Conservation (phyloP, 2,113 vertebrate species). For the Numida meleagris region DNA sequence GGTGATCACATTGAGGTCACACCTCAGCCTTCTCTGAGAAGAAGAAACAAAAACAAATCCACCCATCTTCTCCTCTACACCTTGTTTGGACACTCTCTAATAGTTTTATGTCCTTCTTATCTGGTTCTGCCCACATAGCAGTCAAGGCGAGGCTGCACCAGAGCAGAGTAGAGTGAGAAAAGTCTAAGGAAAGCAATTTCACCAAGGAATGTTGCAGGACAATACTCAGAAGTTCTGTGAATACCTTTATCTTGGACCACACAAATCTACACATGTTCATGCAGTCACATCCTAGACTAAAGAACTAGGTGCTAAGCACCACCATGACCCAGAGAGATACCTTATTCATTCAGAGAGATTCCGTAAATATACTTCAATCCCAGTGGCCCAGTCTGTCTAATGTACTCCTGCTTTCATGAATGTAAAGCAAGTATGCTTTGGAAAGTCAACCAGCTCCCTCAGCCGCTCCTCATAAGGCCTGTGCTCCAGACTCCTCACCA, state of each 20-base stretch:
- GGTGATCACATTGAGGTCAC: background rate
- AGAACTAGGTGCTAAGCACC: background rate
- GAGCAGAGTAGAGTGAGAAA: background rate
- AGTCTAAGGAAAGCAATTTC: background rate
- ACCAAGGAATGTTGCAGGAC: background rate
- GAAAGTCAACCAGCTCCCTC: background rate
- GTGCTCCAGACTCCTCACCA: too few species aligned
- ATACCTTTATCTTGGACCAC: background rate
- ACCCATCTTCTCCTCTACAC: background rate
- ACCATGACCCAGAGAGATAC: fast-evolving
- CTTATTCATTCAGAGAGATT: background rate
- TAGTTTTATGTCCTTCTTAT: background rate
- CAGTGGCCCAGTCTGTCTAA: background rate
- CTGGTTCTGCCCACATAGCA: background rate
- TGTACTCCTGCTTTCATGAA: background rate
- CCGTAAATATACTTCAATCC: background rate
- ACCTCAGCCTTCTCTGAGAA: background rate
- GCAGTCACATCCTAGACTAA: background rate
- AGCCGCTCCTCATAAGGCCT: too few species aligned
- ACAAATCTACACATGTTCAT: background rate
- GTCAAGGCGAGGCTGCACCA: background rate
- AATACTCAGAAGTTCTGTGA: background rate
- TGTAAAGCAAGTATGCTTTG: background rate
- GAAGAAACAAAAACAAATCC: background rate
- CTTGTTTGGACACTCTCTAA: background rate